Percentiles rank a stretch among this genome's conserved stretches.
Conservation (phyloP, 2,888 invertebrate species). For the Ceramica pisi region DNA sequence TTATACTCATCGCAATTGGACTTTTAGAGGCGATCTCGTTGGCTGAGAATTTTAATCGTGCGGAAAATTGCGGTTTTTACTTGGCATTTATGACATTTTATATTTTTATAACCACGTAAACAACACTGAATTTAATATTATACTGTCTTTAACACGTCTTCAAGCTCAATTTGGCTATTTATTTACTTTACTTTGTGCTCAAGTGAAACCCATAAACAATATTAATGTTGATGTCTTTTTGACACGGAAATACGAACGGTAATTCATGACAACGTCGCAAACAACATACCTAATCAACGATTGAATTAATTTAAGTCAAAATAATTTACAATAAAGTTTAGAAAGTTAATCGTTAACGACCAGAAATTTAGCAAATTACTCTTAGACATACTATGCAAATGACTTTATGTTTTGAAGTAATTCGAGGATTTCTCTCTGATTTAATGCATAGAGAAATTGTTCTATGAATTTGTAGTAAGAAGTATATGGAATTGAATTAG, state of each 20-base stretch:
- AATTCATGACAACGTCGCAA: conserved; percentile 7
- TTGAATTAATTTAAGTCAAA: conserved; percentile 41
- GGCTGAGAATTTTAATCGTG: conserved; percentile 5
- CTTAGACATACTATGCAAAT: conserved; percentile 43
- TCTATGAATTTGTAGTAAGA: not conserved
- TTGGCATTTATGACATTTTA: not conserved
- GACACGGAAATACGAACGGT: not conserved
- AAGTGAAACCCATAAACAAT: conserved; percentile 14
- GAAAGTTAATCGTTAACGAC: conserved; percentile 47
- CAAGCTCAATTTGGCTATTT: conserved; percentile 5
- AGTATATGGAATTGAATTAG: not conserved
- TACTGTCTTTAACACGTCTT: not conserved
- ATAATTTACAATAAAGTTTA: conserved; percentile 50
- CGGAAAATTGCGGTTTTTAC: conserved; percentile 1
- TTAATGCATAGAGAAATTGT: conserved; percentile 22
- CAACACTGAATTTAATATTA: not conserved
- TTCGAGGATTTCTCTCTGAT: conserved; percentile 40
- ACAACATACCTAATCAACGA: conserved; percentile 12
- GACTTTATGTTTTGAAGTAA: conserved; percentile 6
- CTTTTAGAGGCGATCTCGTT: conserved; percentile 14
- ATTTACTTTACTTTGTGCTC: not conserved
- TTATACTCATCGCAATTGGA: conserved; percentile 26
- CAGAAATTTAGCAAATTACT: conserved; percentile 34
- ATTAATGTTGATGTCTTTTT: conserved; percentile 17
- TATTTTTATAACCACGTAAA: not conserved